A percentile compares a stretch with the other conserved stretches of the same genome.
phyloP scores from a whole-genome alignment of 2,888 invertebrate genomes.

The Cephus sareptanus region DNA sequence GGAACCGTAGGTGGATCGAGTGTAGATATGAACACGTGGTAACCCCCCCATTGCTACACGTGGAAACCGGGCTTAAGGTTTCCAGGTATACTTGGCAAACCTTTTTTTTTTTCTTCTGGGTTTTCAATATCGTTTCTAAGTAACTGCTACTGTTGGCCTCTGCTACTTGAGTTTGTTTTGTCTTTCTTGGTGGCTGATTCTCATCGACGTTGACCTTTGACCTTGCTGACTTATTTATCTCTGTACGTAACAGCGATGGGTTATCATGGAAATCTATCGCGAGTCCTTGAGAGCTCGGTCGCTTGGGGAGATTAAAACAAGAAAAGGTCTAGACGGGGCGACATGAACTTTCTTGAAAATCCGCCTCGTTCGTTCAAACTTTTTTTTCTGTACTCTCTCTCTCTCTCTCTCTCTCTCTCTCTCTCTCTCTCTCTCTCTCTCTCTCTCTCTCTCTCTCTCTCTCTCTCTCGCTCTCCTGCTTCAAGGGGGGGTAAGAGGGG shows the following conservation, averaged over 20 bases:
- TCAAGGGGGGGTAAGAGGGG: not conserved
- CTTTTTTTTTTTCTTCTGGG: not conserved
- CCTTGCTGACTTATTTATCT: not conserved
- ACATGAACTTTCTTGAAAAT: not conserved
- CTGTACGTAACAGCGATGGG: not conserved
- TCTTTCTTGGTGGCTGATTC: not conserved
- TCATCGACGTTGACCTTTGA: not conserved
- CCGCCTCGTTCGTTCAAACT: not conserved
- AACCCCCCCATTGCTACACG: not conserved
- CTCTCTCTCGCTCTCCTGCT: too few species aligned
- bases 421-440: too few species aligned
- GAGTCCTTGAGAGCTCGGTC: not conserved
- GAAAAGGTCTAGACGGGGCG: not conserved
- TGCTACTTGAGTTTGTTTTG: not conserved
- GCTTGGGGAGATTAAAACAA: not conserved
- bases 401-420: too few species aligned
- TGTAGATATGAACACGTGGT: not conserved
- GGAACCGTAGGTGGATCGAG: not conserved
- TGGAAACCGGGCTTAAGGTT: not conserved
- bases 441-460: too few species aligned
- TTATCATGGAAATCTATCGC: not conserved
- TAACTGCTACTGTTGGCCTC: not conserved
- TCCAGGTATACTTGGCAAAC: not conserved
- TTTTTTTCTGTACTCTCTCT: not conserved
- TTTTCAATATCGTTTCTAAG: not conserved